Percentiles rank a stretch among this genome's conserved stretches.
Evolutionary conservation across 2,888 invertebrate genomes (phyloP).

Genomic region (Troglohyphantes excavatus): DNA sequence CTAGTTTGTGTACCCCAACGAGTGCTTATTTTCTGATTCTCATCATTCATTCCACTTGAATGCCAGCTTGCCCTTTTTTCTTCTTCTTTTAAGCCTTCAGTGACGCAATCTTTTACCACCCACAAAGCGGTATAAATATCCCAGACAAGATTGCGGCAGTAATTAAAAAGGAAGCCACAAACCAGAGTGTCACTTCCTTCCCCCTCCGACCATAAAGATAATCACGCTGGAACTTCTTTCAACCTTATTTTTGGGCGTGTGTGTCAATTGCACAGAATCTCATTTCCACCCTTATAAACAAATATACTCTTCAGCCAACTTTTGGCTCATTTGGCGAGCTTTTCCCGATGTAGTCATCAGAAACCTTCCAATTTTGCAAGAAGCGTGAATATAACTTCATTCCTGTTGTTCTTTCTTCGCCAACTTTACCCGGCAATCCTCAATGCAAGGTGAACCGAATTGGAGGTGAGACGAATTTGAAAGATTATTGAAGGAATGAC

Average conservation of each 20-base stretch:
- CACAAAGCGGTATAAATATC: slow-evolving; percentile 46
- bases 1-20: neutral
- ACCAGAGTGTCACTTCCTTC: neutral
- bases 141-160: slow-evolving; percentile 23
- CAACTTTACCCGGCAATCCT: too few relatives aligned
- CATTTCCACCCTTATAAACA: too few relatives aligned
- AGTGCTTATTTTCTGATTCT: neutral
- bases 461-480: too few relatives aligned
- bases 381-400: too few relatives aligned
- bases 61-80: neutral
- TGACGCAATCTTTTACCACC: slow-evolving; percentile 19
- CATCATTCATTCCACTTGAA: slow-evolving; percentile 3
- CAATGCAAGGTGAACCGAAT: too few relatives aligned
- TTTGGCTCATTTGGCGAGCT: too few relatives aligned
- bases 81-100: neutral
- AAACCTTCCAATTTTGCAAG: too few relatives aligned
- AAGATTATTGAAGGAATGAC: too few relatives aligned
- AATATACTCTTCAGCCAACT: too few relatives aligned
- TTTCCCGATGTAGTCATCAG: too few relatives aligned
- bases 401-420: too few relatives aligned
- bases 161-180: slow-evolving; percentile 27
- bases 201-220: slow-evolving; percentile 12
- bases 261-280: too few relatives aligned
- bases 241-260: slow-evolving; percentile 2
- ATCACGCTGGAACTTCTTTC: slow-evolving; percentile 19